A percentile compares a stretch with the other conserved stretches of the same genome.
phyloP scores from a whole-genome alignment of 2,888 invertebrate species.

The Meghimatium bilineatum region DNA sequence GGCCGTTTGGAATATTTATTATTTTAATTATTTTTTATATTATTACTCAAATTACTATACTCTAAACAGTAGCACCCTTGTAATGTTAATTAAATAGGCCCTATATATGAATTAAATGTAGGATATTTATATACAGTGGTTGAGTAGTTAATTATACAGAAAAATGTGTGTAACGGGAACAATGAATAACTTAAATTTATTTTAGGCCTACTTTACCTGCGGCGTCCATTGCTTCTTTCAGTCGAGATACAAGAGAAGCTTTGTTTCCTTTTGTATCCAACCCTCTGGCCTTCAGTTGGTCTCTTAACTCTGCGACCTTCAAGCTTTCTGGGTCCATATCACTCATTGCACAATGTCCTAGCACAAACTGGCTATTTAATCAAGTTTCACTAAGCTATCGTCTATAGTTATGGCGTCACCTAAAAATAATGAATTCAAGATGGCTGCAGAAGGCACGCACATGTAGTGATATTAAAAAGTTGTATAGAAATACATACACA shows the following conservation, averaged over 20 bases:
- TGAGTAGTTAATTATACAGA: too few relatives aligned
- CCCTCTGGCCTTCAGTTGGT: conserved; percentile 89
- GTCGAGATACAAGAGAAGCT: conserved; percentile 91
- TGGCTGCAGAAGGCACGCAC: conserved; percentile 58
- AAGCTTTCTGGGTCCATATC: conserved; percentile 82
- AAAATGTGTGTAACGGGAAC: too few relatives aligned
- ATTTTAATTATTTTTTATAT: too few relatives aligned
- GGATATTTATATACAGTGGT: too few relatives aligned
- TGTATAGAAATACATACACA: not conserved
- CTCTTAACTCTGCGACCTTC: conserved; percentile 94
- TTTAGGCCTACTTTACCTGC: too few relatives aligned
- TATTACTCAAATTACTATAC: too few relatives aligned
- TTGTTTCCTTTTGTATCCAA: conserved; percentile 95
- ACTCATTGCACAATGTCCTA: conserved; percentile 68
- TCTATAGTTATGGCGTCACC: not conserved
- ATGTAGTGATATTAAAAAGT: conserved; percentile 42
- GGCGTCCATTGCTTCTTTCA: conserved; percentile 85
- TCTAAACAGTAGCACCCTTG: too few relatives aligned
- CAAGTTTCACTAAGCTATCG: not conserved
- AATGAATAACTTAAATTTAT: too few relatives aligned
- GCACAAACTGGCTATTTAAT: not conserved
- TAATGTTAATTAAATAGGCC: too few relatives aligned
- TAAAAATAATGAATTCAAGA: conserved; percentile 51
- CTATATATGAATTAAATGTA: too few relatives aligned
- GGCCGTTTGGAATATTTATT: too few relatives aligned